Percentiles rank a stretch among this genome's conserved stretches.
Evolutionary conservation across 2,797 vertebrate species (phyloP).

Genomic region (Eleutherodactylus coqui): DNA sequence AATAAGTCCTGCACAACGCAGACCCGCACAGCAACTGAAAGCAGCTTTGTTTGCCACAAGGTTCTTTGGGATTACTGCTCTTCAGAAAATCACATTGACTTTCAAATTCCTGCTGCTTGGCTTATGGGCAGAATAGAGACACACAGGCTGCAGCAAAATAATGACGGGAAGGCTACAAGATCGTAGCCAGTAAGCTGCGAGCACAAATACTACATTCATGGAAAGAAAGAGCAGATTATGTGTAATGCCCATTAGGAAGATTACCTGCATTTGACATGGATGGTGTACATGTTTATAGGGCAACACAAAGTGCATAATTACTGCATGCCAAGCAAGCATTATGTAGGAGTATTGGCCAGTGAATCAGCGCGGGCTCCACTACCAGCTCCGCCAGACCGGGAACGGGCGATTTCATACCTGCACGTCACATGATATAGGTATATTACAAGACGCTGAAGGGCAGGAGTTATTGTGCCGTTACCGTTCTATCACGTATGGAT

Average conservation of each 20-base stretch:
- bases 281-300: constrained; percentile 31
- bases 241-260: constrained; percentile 60
- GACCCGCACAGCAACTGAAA: constrained; percentile 64
- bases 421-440: background rate
- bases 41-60: constrained; percentile 65
- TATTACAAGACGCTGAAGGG: constrained; percentile 9
- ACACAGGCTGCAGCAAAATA: constrained; percentile 46
- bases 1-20: constrained; percentile 53
- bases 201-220: constrained; percentile 46
- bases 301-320: constrained; percentile 52
- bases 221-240: constrained; percentile 52
- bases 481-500: constrained; percentile 19
- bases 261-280: constrained; percentile 53
- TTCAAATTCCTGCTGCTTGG: constrained; percentile 62
- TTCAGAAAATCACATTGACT: constrained; percentile 65
- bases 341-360: constrained; percentile 56
- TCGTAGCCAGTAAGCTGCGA: constrained; percentile 35
- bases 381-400: constrained; percentile 36
- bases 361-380: constrained; percentile 7
- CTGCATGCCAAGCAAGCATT: constrained; percentile 36
- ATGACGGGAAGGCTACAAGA: constrained; percentile 51
- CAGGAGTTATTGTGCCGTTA: constrained; percentile 35
- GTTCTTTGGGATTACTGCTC: constrained; percentile 52
- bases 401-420: constrained; percentile 22
- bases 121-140: constrained; percentile 63